Evolutionary conservation across 2,797 vertebrate genomes (phyloP).

Genomic region (Lagocephalus sceleratus): DNA sequence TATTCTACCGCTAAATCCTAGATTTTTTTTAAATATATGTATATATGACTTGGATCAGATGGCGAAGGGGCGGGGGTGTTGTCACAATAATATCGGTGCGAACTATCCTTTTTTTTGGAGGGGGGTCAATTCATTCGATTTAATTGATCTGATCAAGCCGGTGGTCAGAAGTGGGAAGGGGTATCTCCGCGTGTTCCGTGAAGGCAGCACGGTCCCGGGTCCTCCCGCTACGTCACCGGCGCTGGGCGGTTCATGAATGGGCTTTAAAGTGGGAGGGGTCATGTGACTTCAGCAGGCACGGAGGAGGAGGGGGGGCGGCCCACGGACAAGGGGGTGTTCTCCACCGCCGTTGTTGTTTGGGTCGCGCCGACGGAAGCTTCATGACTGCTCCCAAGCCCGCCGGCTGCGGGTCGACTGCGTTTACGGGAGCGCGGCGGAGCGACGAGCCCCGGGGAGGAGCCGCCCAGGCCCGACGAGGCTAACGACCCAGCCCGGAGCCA

Average conservation of each 20-base stretch:
- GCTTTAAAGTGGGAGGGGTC: conserved; percentile 53
- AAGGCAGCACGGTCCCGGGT: conserved; percentile 54
- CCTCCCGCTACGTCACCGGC: conserved; percentile 65
- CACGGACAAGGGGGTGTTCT: conserved; percentile 70
- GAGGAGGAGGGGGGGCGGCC: conserved; percentile 52
- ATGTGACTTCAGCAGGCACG: conserved; percentile 48
- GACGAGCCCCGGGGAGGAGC: conserved; percentile 3
- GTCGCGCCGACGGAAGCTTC: conserved; percentile 39
- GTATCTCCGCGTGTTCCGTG: conserved; percentile 24
- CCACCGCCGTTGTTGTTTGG: conserved; percentile 35
- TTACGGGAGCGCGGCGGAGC: conserved; percentile 14
- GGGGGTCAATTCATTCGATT: too few species aligned
- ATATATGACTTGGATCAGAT: too few species aligned
- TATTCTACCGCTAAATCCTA: too few species aligned
- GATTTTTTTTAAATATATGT: too few species aligned
- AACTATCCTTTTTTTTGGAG: too few species aligned
- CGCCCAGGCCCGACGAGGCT: conserved; percentile 12
- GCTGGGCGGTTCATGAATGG: conserved; percentile 61
- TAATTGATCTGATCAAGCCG: too few species aligned
- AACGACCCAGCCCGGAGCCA: conserved; percentile 16
- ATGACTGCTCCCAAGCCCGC: conserved; percentile 53
- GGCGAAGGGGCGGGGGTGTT: too few species aligned
- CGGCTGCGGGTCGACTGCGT: conserved; percentile 36
- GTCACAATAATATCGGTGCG: too few species aligned
- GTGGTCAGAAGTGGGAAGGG: too few species aligned